Conservation (phyloP, 2,888 invertebrate genomes). For the Agrilus cyanescens region DNA sequence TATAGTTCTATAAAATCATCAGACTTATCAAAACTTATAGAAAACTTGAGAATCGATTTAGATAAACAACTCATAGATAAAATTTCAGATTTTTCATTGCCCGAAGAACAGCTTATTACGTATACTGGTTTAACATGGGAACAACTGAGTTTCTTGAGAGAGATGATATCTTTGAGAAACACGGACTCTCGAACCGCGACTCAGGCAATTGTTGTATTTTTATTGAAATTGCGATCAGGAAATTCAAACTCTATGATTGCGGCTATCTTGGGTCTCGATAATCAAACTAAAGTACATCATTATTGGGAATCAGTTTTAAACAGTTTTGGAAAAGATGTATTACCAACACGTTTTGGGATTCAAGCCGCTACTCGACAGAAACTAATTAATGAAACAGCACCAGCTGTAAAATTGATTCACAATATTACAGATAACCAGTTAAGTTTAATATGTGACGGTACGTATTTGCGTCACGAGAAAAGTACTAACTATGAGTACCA, state of each 20-base stretch:
- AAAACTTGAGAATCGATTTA: no score
- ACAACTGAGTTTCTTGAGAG: neutral
- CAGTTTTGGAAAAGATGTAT: no score
- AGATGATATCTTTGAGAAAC: neutral
- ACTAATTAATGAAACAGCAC: no score
- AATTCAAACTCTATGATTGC: conserved; percentile 5
- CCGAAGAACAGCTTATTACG: neutral
- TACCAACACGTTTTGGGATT: no score
- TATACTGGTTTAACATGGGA: neutral
- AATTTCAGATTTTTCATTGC: no score
- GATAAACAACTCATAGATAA: no score
- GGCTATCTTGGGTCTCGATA: conserved; percentile 1
- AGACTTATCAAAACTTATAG: neutral
- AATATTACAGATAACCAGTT: conserved; percentile 4
- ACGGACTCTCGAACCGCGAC: conserved; percentile 1
- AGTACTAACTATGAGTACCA: conserved; percentile 16
- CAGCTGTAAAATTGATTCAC: neutral
- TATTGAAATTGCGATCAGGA: conserved; percentile 7
- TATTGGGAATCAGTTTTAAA: no score
- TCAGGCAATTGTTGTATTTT: conserved; percentile 7
- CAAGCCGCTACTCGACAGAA: no score
- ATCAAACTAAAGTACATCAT: neutral
- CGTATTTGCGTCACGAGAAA: conserved; percentile 14
- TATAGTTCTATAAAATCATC: no score
- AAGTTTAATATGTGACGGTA: conserved; percentile 14